A percentile compares a stretch with the other conserved stretches of the same genome.
Evolutionary conservation across 2,113 vertebrate species (phyloP).

Genomic region (Bos indicus): DNA sequence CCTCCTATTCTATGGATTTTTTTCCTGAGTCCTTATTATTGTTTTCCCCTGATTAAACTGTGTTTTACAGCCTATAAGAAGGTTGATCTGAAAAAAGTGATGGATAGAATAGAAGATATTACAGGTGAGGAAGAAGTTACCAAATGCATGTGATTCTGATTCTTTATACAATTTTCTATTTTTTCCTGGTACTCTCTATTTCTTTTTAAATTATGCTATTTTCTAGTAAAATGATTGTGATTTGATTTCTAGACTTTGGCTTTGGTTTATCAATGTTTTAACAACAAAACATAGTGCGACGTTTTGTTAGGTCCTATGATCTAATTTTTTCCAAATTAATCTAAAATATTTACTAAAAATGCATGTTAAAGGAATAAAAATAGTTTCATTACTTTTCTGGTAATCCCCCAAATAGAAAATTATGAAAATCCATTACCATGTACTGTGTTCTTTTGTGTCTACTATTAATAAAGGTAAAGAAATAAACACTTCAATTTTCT

Average conservation of each 20-base stretch:
- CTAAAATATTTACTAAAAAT: neutral
- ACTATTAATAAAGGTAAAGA: neutral
- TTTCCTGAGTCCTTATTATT: neutral
- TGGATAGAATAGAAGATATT: neutral
- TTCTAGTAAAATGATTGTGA: neutral
- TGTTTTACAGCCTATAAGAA: neutral
- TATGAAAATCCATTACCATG: neutral
- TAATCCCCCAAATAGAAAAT: neutral
- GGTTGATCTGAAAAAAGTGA: conserved; percentile 4
- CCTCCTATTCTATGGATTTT: neutral
- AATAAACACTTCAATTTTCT: neutral
- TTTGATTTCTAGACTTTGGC: neutral
- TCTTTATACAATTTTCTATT: neutral
- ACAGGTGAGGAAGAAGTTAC: neutral
- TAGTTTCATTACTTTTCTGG: neutral
- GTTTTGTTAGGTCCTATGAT: neutral
- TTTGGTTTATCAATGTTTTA: neutral
- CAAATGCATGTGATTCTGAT: neutral
- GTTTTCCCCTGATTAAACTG: neutral
- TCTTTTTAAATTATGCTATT: neutral
- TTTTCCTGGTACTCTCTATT: neutral
- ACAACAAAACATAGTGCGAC: neutral
- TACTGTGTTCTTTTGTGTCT: neutral
- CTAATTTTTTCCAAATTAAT: neutral
- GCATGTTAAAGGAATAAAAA: neutral